Percentiles rank a stretch among this genome's conserved stretches.
Conservation (phyloP, 1,140 invertebrate genomes). For the Plectrocnemia conspersa region DNA sequence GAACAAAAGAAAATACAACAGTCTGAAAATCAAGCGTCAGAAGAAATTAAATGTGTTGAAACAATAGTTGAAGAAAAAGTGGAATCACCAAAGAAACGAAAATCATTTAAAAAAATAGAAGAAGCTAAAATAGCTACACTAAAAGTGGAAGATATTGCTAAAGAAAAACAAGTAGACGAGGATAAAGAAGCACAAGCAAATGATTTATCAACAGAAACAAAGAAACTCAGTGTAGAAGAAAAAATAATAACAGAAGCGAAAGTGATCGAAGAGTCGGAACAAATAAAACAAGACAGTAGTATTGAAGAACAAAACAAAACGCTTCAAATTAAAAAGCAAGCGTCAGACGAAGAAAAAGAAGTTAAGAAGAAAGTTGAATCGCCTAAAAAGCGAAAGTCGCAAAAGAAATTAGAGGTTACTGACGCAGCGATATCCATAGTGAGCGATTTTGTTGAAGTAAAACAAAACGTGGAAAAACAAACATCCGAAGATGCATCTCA, state of each 20-base stretch:
- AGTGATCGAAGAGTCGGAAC: background rate
- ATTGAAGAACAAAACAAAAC: too few relatives aligned
- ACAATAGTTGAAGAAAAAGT: too few relatives aligned
- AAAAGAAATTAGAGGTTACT: background rate
- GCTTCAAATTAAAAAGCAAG: slow-evolving; percentile 26
- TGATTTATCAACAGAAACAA: background rate
- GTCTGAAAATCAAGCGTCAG: slow-evolving; percentile 30
- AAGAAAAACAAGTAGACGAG: background rate
- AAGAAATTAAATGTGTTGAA: background rate
- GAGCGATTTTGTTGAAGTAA: background rate
- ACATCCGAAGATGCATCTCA: background rate
- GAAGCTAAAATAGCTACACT: too few relatives aligned
- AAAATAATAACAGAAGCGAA: background rate
- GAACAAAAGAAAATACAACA: slow-evolving; percentile 26
- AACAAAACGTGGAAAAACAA: slow-evolving; percentile 1
- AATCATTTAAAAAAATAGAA: background rate
- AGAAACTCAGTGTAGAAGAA: background rate
- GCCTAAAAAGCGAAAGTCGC: too few relatives aligned
- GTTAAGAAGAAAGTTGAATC: too few relatives aligned
- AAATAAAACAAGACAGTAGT: too few relatives aligned
- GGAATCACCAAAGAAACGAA: too few relatives aligned
- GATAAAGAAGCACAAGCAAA: slow-evolving; percentile 3
- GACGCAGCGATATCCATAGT: too few relatives aligned
- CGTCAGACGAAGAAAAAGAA: slow-evolving; percentile 24
- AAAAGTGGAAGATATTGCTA: background rate